phyloP scores from a whole-genome alignment of 2,797 vertebrate genomes.

The Enteromius argenteus region DNA sequence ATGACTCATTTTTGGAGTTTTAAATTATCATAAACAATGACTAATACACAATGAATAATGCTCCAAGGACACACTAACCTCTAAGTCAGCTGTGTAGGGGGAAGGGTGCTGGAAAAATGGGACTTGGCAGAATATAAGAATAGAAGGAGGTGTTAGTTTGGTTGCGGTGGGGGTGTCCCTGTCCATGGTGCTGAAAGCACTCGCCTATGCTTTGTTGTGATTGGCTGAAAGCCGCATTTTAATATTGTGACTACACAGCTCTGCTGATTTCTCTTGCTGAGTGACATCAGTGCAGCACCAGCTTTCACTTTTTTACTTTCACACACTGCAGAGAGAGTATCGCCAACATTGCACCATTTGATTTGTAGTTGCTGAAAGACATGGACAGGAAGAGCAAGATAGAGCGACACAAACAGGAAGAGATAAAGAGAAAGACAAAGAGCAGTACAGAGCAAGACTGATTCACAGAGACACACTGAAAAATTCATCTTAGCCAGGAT shows the following conservation, averaged over 20 bases:
- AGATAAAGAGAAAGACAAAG: constrained; percentile 23
- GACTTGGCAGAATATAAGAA: neutral
- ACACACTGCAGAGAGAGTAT: constrained; percentile 22
- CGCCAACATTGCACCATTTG: constrained; percentile 10
- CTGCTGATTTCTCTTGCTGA: constrained; percentile 29
- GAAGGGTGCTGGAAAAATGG: constrained; percentile 5
- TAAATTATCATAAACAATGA: constrained; percentile 11
- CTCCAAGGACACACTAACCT: constrained; percentile 50
- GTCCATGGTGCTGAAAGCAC: constrained; percentile 53
- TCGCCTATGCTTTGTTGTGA: constrained; percentile 1
- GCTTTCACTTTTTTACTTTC: constrained; percentile 24
- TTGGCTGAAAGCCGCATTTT: constrained; percentile 27
- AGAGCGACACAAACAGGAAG: neutral
- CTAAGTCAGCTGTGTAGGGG: constrained; percentile 24
- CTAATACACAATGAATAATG: constrained; percentile 24
- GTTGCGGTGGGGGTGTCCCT: constrained; percentile 2
- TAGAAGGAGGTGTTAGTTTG: neutral
- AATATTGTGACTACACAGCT: constrained; percentile 22
- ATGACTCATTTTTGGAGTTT: neutral
- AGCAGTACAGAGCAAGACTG: neutral
- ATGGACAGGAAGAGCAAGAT: constrained; percentile 11
- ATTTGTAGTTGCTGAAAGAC: constrained; percentile 22
- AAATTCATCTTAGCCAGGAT: neutral
- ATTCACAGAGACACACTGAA: constrained; percentile 12
- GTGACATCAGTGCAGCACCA: constrained; percentile 36